Conservation (phyloP, 2,888 invertebrate genomes). For the Hirtodrosophila duncani region DNA sequence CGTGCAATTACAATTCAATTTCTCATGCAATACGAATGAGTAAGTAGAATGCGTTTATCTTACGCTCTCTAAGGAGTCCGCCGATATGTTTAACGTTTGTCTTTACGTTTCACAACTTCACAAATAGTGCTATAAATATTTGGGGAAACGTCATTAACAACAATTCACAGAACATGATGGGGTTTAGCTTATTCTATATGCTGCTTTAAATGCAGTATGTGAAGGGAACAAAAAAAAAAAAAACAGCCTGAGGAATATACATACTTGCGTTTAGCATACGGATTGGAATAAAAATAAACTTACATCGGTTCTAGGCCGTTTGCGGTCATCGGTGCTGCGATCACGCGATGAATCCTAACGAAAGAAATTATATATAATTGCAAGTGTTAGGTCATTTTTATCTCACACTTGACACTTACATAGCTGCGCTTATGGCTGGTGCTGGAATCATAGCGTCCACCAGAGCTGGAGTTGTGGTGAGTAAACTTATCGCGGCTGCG, state of each 20-base stretch:
- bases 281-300: conserved; percentile 52
- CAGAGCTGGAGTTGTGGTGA: conserved; percentile 58
- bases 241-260: conserved; percentile 43
- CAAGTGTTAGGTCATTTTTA: not conserved
- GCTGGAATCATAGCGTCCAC: conserved; percentile 68
- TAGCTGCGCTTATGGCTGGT: conserved; percentile 75
- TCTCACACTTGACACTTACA: conserved; percentile 52
- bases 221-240: conserved; percentile 19
- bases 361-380: not conserved
- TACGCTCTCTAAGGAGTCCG: conserved; percentile 54
- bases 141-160: conserved; percentile 69
- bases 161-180: conserved; percentile 50
- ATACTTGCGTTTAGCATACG: conserved; percentile 11
- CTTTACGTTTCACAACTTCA: no score
- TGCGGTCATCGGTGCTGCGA: conserved; percentile 75
- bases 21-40: no score
- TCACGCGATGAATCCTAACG: conserved; percentile 75
- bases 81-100: no score
- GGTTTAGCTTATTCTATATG: conserved; percentile 21
- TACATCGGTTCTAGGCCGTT: conserved; percentile 77
- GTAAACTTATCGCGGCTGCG: conserved; percentile 60
- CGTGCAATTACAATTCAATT: no score
- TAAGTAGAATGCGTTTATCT: no score
- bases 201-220: no score
- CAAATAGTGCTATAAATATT: conserved; percentile 66